Evolutionary conservation across 1,140 invertebrate species (phyloP), one percentile per base, ranked within the genome.

Genomic region (Agrypnia vestita): DNA sequence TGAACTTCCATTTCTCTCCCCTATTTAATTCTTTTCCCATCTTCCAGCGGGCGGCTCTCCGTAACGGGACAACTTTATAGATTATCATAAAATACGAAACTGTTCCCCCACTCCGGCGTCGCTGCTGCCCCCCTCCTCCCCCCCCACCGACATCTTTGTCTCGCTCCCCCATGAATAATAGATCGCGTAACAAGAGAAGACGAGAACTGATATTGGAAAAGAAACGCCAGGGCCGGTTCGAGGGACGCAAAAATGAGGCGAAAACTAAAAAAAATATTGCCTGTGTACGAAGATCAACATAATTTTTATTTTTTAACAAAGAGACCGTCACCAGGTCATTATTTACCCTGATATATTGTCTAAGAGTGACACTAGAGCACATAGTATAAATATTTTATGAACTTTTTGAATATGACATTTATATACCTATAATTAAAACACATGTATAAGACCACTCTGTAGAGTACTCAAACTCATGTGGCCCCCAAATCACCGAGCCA

Each of bases 1-100:
- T 35, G 25, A 35, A 35, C 25, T 35, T 35, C 25, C 25, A 35
- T 51, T 61, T 21, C 17, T 61, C 47, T n/a, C 35, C 25, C 51
- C 43, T 35, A 55, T 51, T 35, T 43, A 25, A 53, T 73, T 73
- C 69, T 73, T 53, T 44, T 51, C 17, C 19, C 19, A 44, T 73
- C 69, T 21, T 44, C 64, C 17, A 8, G 4, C 49, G 9, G 15
- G 8, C 10, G 10, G 3, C 35, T 8, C 62, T 44, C 17, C n/a
- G 11, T 55, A 53, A 53, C 19, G 13, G 49, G 69, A 73, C 69
- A 73, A 73, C 69, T 73, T 73, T 73, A 73, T 73, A 73, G 69
- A 73, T 73, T 53, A 53, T 73, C 69, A 73, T 73, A 73, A 73
- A 73, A 73, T 73, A 55, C 43, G 69, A 21, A 53, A 12, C 67